phyloP scores from a whole-genome alignment of 1,140 invertebrate species.

The Camponotus pennsylvanicus region DNA sequence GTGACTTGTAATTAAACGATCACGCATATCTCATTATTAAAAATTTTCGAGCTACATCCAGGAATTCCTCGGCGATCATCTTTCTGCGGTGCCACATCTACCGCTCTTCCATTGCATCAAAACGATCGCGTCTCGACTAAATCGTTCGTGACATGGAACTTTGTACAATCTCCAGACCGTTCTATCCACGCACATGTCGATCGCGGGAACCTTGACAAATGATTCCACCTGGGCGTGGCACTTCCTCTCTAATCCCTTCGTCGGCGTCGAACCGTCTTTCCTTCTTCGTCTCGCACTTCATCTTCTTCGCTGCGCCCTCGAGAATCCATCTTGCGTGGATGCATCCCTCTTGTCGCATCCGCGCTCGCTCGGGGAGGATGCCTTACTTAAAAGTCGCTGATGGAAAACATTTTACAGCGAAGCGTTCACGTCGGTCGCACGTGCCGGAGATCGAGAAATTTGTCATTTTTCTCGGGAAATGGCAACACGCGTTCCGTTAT shows the following conservation, averaged over 20 bases:
- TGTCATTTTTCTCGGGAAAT: constrained; percentile 42
- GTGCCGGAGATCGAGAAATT: constrained; percentile 19
- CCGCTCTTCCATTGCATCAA: background rate
- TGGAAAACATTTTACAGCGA: constrained; percentile 47
- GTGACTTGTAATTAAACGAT: background rate
- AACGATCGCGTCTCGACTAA: background rate
- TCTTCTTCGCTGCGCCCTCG: background rate
- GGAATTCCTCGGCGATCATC: constrained; percentile 15
- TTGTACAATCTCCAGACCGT: constrained; percentile 1
- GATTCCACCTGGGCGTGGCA: constrained; percentile 44
- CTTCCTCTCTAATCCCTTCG: constrained; percentile 48
- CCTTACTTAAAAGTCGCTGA: constrained; percentile 15
- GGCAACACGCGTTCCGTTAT: background rate
- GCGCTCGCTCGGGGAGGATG: background rate
- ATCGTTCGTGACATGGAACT: constrained; percentile 21
- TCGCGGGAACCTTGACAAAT: constrained; percentile 60
- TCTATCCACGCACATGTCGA: constrained; percentile 19
- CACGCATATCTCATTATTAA: too few species aligned
- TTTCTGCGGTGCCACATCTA: background rate
- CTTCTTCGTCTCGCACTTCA: background rate
- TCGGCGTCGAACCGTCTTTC: background rate
- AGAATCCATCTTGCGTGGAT: constrained; percentile 11
- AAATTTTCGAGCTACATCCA: too few species aligned
- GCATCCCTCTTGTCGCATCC: background rate
- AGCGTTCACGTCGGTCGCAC: constrained; percentile 9